A percentile compares a stretch with the other conserved stretches of the same genome.
These are phyloP conservation scores for Zosterops lateralis DNA, from an alignment of 2,113 vertebrate genomes.

Conservation along the genomic window DNA sequence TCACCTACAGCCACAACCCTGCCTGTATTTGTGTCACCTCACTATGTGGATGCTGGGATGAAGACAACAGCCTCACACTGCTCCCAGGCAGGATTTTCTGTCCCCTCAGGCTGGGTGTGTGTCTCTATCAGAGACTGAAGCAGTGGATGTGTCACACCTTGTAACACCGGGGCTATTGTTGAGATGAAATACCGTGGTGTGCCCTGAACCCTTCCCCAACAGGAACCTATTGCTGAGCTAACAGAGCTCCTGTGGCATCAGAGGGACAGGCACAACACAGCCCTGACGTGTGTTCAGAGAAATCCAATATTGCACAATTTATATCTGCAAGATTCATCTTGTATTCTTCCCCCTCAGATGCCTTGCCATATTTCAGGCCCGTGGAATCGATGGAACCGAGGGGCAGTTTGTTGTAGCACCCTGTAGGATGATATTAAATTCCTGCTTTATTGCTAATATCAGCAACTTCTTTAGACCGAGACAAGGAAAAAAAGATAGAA, in stretches of 20 bases:
- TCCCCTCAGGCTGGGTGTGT: neutral
- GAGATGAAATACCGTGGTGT: neutral
- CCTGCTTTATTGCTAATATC: conserved; percentile 36
- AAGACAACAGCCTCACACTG: neutral
- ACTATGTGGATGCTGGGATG: neutral
- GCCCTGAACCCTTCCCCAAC: neutral
- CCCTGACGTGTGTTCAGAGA: neutral
- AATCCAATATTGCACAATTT: conserved; percentile 45
- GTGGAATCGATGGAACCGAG: neutral
- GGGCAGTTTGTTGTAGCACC: neutral
- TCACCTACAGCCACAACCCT: neutral
- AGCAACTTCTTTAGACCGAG: conserved; percentile 36
- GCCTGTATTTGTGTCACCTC: neutral
- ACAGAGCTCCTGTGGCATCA: neutral
- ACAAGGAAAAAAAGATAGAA: neutral
- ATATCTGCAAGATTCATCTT: conserved; percentile 22
- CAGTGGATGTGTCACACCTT: neutral
- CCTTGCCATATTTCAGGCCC: conserved; percentile 31
- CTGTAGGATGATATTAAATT: conserved; percentile 49
- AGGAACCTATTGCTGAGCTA: neutral
- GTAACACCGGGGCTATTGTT: neutral
- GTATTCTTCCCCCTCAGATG: neutral
- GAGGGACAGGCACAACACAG: neutral
- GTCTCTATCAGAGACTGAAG: neutral
- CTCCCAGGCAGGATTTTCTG: neutral